These are phyloP conservation scores for Thymallus thymallus DNA, from an alignment of 2,113 vertebrate species.

Conservation along the genomic window DNA sequence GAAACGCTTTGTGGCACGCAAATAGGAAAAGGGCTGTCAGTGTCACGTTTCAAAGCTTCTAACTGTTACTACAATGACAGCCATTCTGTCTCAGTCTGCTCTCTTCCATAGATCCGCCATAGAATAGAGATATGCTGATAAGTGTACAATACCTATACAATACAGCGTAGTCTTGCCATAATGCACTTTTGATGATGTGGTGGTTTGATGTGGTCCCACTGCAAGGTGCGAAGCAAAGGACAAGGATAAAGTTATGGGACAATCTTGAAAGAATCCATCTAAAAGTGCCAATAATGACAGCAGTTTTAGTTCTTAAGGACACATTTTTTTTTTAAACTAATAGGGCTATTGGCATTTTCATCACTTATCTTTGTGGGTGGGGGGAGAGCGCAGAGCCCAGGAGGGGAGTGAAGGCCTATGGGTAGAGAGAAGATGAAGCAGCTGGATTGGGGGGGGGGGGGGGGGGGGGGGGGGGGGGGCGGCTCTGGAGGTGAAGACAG, in stretches of 20 bases:
- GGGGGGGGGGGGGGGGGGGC: slow-evolving; percentile 9
- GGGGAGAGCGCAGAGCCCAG: background rate
- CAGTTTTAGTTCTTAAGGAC: slow-evolving; percentile 6
- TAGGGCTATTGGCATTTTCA: slow-evolving; percentile 24
- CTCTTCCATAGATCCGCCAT: background rate
- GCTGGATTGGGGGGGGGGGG: background rate
- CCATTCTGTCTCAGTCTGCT: background rate
- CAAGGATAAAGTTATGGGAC: background rate
- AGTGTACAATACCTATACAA: too few species aligned
- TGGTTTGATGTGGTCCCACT: background rate
- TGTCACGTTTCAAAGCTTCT: slow-evolving; percentile 15
- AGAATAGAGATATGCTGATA: background rate
- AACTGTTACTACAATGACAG: slow-evolving; percentile 25
- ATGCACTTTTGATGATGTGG: background rate
- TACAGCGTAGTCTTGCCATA: background rate
- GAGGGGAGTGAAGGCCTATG: too few species aligned
- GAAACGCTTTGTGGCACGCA: too few species aligned
- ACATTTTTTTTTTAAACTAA: slow-evolving; percentile 19
- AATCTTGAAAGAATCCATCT: background rate
- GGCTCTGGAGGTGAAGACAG: slow-evolving; percentile 15
- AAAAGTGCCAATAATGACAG: slow-evolving; percentile 5
- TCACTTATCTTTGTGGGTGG: background rate
- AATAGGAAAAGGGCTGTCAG: background rate
- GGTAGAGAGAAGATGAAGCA: background rate
- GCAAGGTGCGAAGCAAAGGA: background rate